Evolutionary conservation across 30 jellyfish, hydroid and myxozoan genomes (phyloP), one percentile per base, ranked within the genome.

Genomic region (Catostylus mosaicus): DNA sequence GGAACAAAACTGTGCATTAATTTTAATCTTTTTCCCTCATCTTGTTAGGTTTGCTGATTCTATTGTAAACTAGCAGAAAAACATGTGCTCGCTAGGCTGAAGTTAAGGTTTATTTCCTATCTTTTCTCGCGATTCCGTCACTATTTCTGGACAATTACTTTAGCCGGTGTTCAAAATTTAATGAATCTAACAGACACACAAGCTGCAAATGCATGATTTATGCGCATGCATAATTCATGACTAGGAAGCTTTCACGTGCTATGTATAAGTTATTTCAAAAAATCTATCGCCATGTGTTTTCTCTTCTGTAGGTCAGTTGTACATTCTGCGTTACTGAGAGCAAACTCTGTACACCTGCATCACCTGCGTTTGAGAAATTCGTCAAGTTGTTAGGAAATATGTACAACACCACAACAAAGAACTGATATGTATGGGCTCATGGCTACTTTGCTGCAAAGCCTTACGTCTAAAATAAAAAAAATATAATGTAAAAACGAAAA

Each of bases 151-250:
- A 74, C 83, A 67, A 80, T 80, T 69, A 80, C 82, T 80, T 68
- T 80, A 50, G 72, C 90, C 82, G 79, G 71, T 80, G 90, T 80
- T 80, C 54, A 80, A 80, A 80, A 56, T 67, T 80, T 80, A 67
- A 80, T 80, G 90, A 80, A 80, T 80, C 90, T 51, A 80, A 24
- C 90, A 80, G 90, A 51, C 83, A 71, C 65, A 43, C 90, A 80
- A 80, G 82, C 78, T 80, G 90, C 84, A 80, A 48, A 80, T 80
- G 77, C 74, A 80, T 66, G 59, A 47, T 80, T 80, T 80, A 80
- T 66, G 83, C 35, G 65, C 90, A 80, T 80, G 24, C 62, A 80
- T 80, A 66, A 37, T 80, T 80, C 59, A 80, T 65, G 35, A 67
- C 6, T 36, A 65, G 61, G 60, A 67, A 59, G 63, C 48, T 67